Base-by-base conservation (phyloP, 2,113 vertebrate genomes). In the Fulmarus glacialis region DNA sequence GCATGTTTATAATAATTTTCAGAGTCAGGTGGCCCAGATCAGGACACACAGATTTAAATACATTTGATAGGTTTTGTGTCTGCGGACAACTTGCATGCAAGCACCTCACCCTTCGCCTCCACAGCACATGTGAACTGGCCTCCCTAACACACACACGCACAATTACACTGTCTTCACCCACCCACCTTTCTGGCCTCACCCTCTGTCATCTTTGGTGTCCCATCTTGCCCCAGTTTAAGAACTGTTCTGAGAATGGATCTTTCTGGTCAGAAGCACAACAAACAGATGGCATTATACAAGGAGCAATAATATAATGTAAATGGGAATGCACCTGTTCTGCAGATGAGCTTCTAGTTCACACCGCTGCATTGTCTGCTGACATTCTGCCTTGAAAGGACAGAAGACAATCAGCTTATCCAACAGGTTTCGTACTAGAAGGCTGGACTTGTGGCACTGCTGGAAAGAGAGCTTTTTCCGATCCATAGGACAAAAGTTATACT, bases 311-410 rank as follows among this genome's bases (percentile, higher is more conserved):
- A 16, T 1, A 15, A 52, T 1, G n/a, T 15, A 8, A 88, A 40
- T 12, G 59, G 60, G 22, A 81, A 87, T 2, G 12, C 95, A 99
- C 99, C 99, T 99, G 98, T 99, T 99, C 75, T 99, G 99, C 48
- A 99, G 98, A 93, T 99, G 99, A 89, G 99, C 98, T 92, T 99
- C 99, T n/a, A 99, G 98, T 68, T 99, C 99, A 32, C 99, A 99
- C 45, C 99, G 98, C 93, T 99, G 99, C 99, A 99, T 99, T 36
- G 70, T 98, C 77, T 98, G 98, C 93, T 98, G 98, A 60, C 99
- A 99, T 36, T 99, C 98, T 1, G 88, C 68, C 59, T 93, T 96
- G 95, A 99, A 99, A 3, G 99, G 99, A 62, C 99, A 99, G 81
- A 97, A 91, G 90, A 99, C 99, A 0, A 96, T 8, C 89, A 99